Conservation (phyloP, 37 sponge, comb jelly and placozoan species). For the Halichondria panicea region DNA sequence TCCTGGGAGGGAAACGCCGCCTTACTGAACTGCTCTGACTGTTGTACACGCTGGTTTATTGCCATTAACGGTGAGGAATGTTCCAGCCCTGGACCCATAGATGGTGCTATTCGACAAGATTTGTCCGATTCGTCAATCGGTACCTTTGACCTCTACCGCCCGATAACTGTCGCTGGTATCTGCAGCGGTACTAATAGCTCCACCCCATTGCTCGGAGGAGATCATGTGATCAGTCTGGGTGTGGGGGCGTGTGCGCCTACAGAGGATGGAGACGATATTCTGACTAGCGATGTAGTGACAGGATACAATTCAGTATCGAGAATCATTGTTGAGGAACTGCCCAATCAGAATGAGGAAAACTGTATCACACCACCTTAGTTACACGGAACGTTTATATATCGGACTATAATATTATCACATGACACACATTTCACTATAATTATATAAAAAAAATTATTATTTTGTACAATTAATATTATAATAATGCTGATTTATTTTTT, state of each 20-base stretch:
- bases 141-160: slow-evolving; percentile 35
- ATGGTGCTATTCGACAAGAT: slow-evolving; percentile 44
- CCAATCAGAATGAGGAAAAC: slow-evolving; percentile 4
- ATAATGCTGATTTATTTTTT: no score
- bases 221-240: slow-evolving; percentile 7
- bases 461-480: no score
- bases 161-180: slow-evolving; percentile 38
- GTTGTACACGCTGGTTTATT: slow-evolving; percentile 69
- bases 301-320: slow-evolving; percentile 69
- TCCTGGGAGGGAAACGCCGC: slow-evolving; percentile 67
- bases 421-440: no score
- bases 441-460: no score
- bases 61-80: slow-evolving; percentile 54
- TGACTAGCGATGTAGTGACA: slow-evolving; percentile 24
- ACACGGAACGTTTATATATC: no score
- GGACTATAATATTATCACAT: no score
- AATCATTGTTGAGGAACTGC: slow-evolving; percentile 65
- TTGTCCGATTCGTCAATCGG: not conserved
- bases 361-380: no score
- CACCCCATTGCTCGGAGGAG: not conserved
- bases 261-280: not conserved
- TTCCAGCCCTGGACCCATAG: slow-evolving; percentile 48
- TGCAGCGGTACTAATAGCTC: slow-evolving; percentile 23
- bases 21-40: slow-evolving; percentile 34
- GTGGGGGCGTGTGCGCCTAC: slow-evolving; percentile 20